Conservation (phyloP, 2,888 invertebrate genomes). For the Diadegma fenestrale region DNA sequence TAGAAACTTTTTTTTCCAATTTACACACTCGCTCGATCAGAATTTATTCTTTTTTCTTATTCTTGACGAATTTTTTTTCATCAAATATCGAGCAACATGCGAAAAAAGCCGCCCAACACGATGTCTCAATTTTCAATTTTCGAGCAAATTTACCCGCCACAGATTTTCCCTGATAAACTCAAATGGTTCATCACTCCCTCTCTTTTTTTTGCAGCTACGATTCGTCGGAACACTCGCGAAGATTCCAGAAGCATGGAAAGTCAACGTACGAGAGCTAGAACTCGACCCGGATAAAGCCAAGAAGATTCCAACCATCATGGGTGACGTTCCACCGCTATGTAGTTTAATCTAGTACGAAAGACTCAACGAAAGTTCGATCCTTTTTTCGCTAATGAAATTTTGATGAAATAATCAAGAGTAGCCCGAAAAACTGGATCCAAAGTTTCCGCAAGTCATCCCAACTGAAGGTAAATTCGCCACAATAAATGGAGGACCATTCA, state of each 20-base stretch:
- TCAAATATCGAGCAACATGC: no score
- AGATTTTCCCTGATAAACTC: neutral
- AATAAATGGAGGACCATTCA: neutral
- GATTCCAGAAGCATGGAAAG: conserved; percentile 76
- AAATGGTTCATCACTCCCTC: neutral
- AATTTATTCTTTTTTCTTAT: neutral
- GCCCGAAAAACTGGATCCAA: neutral
- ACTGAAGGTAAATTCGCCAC: neutral
- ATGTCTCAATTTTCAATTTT: neutral
- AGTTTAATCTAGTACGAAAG: conserved; percentile 3
- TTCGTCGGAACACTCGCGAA: neutral
- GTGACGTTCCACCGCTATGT: conserved; percentile 14
- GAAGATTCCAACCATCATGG: conserved; percentile 54
- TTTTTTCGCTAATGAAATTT: neutral
- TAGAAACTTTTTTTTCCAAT: neutral
- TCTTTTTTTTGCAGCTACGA: conserved; percentile 22
- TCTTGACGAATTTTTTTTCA: neutral
- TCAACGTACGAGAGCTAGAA: conserved; percentile 76
- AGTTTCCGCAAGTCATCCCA: neutral
- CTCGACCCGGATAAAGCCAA: conserved; percentile 78
- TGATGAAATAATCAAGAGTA: neutral
- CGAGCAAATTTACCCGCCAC: neutral
- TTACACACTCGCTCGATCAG: no score
- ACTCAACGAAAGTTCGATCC: neutral
- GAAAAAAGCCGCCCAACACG: no score